phyloP scores from a whole-genome alignment of 2,113 vertebrate species.

The Gulo gulo region DNA sequence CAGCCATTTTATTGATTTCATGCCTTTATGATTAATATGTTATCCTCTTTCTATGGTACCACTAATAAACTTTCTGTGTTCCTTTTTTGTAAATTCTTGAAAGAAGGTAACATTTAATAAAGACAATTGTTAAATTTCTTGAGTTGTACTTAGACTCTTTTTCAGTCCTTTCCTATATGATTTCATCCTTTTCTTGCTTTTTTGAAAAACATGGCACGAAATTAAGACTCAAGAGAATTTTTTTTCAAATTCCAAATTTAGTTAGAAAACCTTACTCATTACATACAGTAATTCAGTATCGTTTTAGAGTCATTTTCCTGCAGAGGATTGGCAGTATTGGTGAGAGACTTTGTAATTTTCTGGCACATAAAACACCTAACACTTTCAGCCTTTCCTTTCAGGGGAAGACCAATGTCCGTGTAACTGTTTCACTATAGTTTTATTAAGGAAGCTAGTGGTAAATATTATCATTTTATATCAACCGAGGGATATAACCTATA shows the following conservation, averaged over 20 bases:
- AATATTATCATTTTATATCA: background rate
- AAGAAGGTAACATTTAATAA: background rate
- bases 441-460: background rate
- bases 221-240: background rate
- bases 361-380: background rate
- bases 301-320: background rate
- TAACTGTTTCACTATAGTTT: background rate
- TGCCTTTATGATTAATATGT: background rate
- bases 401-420: background rate
- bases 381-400: background rate
- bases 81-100: background rate
- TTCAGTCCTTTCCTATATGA: background rate
- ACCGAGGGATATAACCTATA: background rate
- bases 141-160: background rate
- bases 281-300: background rate
- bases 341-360: background rate
- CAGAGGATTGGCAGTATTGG: background rate
- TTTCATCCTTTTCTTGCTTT: background rate
- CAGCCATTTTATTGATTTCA: background rate
- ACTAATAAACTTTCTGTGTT: conserved; percentile 3
- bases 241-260: background rate
- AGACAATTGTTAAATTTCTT: conserved; percentile 11
- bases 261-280: background rate
- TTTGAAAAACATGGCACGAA: background rate
- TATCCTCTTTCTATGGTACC: background rate